Conservation (phyloP, 2,888 invertebrate species). For the Ditylenchus weischeri region DNA sequence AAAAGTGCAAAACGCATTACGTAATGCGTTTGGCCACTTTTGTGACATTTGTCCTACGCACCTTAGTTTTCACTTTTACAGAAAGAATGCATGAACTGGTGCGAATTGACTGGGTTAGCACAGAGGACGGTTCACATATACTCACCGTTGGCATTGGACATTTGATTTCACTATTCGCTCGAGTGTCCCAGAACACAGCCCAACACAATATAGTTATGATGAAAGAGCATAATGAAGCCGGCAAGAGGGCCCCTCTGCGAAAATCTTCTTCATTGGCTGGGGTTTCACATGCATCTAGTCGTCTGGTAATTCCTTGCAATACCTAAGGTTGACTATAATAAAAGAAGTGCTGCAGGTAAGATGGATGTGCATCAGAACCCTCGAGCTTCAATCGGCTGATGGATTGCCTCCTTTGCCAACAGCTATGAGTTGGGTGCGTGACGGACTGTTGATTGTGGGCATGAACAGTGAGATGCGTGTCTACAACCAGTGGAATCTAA, state of each 20-base stretch:
- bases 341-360: conserved; percentile 32
- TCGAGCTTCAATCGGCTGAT: conserved; percentile 69
- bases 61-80: too few relatives aligned
- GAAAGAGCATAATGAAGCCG: conserved; percentile 61
- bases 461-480: conserved; percentile 99
- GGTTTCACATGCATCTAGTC: conserved; percentile 4
- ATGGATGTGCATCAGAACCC: conserved; percentile 53
- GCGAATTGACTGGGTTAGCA: conserved; percentile 86
- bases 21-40: too few relatives aligned
- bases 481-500: conserved; percentile 76
- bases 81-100: conserved; percentile 39
- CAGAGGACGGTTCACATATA: conserved; percentile 96
- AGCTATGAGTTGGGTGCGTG: conserved; percentile 97
- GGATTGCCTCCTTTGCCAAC: conserved; percentile 92
- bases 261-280: conserved; percentile 46
- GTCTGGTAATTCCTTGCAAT: conserved; percentile 4
- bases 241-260: conserved; percentile 45
- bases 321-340: background rate
- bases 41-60: too few relatives aligned
- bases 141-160: conserved; percentile 72
- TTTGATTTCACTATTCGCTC: conserved; percentile 80
- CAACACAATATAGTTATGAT: conserved; percentile 88
- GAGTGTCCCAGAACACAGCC: conserved; percentile 87
- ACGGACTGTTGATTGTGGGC: conserved; percentile 93
- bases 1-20: too few relatives aligned